Evolutionary conservation across 2,888 invertebrate species (phyloP).

Genomic region (Dromius quadrimaculatus): DNA sequence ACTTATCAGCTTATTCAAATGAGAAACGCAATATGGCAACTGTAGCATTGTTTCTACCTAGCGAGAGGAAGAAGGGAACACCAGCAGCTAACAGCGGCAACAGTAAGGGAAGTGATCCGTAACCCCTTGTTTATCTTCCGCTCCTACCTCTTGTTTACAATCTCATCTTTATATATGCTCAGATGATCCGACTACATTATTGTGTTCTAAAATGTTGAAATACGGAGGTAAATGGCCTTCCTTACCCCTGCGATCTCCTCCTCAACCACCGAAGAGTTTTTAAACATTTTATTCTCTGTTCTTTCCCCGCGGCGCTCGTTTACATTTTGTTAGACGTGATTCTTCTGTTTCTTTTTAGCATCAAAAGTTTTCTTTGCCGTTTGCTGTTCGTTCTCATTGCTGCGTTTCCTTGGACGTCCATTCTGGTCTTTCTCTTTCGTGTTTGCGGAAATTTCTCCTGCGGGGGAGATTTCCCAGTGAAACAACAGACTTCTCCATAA

Average conservation of each 20-base stretch:
- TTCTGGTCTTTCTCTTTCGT: constrained; percentile 27
- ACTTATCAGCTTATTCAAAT: constrained; percentile 37
- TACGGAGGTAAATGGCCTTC: constrained; percentile 38
- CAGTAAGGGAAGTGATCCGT: constrained; percentile 6
- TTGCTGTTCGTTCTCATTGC: constrained; percentile 40
- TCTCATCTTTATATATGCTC: constrained; percentile 51
- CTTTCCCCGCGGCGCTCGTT: constrained; percentile 43
- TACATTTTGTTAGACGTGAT: constrained; percentile 51
- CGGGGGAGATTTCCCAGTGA: constrained; percentile 31
- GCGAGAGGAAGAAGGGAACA: constrained; percentile 6
- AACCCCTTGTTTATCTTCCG: constrained; percentile 47
- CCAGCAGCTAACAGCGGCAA: not conserved
- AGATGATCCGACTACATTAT: constrained; percentile 52
- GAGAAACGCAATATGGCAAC: constrained; percentile 22
- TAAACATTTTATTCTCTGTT: constrained; percentile 46
- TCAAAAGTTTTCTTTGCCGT: constrained; percentile 45
- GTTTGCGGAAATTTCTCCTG: constrained; percentile 41
- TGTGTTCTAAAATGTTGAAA: constrained; percentile 41
- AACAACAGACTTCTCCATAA: constrained; percentile 35
- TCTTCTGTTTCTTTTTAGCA: constrained; percentile 50
- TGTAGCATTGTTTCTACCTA: constrained; percentile 20
- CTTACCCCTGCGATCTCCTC: too few species aligned
- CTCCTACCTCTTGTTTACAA: constrained; percentile 52
- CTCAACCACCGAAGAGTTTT: constrained; percentile 36
- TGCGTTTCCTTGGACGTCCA: constrained; percentile 25